These are phyloP conservation scores for Ictalurus punctatus DNA, from an alignment of 2,113 vertebrate genomes.

Conservation along the genomic window DNA sequence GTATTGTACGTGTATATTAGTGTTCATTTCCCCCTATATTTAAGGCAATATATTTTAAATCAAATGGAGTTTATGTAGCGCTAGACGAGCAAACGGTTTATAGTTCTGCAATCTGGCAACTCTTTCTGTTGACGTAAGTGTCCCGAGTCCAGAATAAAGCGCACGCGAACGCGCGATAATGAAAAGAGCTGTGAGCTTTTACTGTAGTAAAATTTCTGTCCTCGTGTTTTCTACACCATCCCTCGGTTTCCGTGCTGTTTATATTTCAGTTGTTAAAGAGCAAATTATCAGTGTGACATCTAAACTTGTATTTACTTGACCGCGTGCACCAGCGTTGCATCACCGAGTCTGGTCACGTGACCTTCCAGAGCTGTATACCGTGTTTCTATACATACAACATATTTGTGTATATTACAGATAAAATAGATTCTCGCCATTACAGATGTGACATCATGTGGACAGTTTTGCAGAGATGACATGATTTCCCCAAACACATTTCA, in stretches of 20 bases:
- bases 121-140: slow-evolving; percentile 14
- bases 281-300: neutral
- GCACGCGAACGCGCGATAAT: neutral
- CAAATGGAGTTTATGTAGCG: no score
- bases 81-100: neutral
- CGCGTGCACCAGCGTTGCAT: neutral
- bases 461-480: neutral
- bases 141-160: neutral
- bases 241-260: neutral
- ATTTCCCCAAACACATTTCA: neutral
- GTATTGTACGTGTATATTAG: no score
- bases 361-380: neutral
- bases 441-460: neutral
- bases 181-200: neutral
- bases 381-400: neutral
- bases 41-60: neutral
- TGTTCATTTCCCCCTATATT: no score
- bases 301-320: neutral
- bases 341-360: neutral
- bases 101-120: slow-evolving; percentile 7
- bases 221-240: neutral
- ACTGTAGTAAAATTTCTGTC: neutral
- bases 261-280: neutral
- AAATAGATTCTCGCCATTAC: neutral
- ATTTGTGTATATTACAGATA: neutral